Conservation (phyloP, 2,888 invertebrate species). For the Hydrotaea diabolus region DNA sequence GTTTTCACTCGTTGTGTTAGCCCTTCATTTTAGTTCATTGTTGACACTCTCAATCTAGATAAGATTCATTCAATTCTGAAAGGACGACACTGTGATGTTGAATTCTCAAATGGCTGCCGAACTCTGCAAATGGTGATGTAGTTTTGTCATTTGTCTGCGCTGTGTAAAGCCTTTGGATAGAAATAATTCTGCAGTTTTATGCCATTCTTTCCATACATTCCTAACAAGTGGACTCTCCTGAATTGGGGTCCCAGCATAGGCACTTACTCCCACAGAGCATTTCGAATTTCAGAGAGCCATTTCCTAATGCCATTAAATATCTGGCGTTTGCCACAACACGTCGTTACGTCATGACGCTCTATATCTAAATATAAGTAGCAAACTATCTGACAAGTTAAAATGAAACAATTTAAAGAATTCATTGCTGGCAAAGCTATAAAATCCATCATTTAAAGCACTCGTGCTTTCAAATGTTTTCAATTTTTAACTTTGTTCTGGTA, state of each 20-base stretch:
- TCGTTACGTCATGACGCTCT: no score
- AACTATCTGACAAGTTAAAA: conserved; percentile 17
- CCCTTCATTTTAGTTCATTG: not conserved
- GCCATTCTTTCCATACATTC: not conserved
- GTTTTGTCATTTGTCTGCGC: not conserved
- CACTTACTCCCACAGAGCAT: not conserved
- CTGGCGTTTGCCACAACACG: not conserved
- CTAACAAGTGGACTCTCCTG: not conserved
- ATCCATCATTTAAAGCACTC: not conserved
- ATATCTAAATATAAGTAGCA: not conserved
- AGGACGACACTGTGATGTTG: not conserved
- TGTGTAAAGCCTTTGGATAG: not conserved
- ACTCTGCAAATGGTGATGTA: not conserved
- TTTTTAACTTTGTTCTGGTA: not conserved
- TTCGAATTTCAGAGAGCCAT: no score
- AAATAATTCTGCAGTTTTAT: not conserved
- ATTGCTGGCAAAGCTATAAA: conserved; percentile 39
- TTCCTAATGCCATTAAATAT: conserved; percentile 8
- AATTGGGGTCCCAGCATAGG: not conserved
- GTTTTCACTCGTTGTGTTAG: no score
- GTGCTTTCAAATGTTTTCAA: not conserved
- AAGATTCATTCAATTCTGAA: conserved; percentile 4
- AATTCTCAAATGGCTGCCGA: not conserved
- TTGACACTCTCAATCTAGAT: not conserved
- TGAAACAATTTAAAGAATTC: conserved; percentile 41